Conservation (phyloP, 2,888 invertebrate genomes). For the Neoscelio sp. region DNA sequence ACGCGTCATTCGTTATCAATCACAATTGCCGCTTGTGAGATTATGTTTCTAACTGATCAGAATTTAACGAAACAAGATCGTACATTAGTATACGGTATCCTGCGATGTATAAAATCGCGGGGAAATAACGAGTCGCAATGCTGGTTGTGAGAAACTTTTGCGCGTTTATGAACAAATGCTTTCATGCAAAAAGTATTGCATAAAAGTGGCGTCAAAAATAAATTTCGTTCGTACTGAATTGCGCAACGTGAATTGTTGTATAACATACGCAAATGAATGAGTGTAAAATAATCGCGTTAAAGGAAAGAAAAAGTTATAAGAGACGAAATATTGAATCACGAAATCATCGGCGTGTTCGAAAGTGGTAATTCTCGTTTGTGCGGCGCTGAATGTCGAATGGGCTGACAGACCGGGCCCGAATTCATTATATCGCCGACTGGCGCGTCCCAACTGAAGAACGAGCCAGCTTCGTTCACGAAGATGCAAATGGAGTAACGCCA, state of each 20-base stretch:
- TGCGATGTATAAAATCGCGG: no score
- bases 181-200: no score
- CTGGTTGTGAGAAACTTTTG: no score
- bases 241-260: conserved; percentile 47
- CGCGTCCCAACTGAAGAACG: conserved; percentile 50
- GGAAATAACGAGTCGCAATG: no score
- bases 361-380: conserved; percentile 63
- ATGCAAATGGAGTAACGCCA: conserved; percentile 79
- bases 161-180: no score
- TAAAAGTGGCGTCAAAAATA: conserved; percentile 29
- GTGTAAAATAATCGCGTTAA: conserved; percentile 40
- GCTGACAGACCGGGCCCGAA: conserved; percentile 48
- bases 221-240: conserved; percentile 42
- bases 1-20: no score
- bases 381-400: conserved; percentile 40
- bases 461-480: conserved; percentile 67
- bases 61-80: no score
- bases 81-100: no score
- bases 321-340: conserved; percentile 58
- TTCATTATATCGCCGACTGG: conserved; percentile 55
- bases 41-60: no score
- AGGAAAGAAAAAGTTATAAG: conserved; percentile 29
- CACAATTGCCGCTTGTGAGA: no score
- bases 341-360: conserved; percentile 61
- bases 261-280: conserved; percentile 50